Conservation (phyloP, 2,888 invertebrate species). For the Drosophila macrospina region DNA sequence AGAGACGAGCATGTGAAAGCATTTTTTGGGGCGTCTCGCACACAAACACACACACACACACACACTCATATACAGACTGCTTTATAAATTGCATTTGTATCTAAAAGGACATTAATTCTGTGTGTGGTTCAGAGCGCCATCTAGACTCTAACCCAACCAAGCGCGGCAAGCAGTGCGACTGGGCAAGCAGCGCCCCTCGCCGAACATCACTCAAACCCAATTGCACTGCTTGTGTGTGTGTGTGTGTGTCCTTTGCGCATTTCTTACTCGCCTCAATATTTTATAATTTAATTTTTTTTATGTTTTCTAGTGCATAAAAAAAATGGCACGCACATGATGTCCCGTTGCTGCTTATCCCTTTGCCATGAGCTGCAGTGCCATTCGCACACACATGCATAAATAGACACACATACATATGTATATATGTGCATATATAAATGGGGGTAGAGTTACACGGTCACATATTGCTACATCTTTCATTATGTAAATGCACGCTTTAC, state of each 20-base stretch:
- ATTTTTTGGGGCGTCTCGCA: conserved; percentile 52
- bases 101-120: conserved; percentile 79
- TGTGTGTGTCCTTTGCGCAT: conserved; percentile 60
- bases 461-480: conserved; percentile 82
- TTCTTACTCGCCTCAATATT: conserved; percentile 79
- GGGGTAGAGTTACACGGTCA: conserved; percentile 32
- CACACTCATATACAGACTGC: conserved; percentile 29
- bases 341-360: conserved; percentile 67
- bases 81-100: conserved; percentile 82
- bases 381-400: conserved; percentile 36
- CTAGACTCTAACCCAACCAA: conserved; percentile 18
- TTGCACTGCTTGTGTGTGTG: conserved; percentile 45
- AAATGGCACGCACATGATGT: conserved; percentile 73
- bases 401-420: conserved; percentile 26
- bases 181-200: conserved; percentile 17
- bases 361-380: conserved; percentile 33
- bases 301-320: conserved; percentile 15
- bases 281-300: conserved; percentile 77
- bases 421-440: neutral
- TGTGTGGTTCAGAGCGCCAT: conserved; percentile 53
- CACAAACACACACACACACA: conserved; percentile 17
- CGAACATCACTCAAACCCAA: conserved; percentile 17
- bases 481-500: conserved; percentile 84
- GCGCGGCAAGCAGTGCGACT: conserved; percentile 39
- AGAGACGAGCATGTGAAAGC: conserved; percentile 60